Evolutionary conservation across 1,140 invertebrate species (phyloP).

Genomic region (Lordiphosa collinella): DNA sequence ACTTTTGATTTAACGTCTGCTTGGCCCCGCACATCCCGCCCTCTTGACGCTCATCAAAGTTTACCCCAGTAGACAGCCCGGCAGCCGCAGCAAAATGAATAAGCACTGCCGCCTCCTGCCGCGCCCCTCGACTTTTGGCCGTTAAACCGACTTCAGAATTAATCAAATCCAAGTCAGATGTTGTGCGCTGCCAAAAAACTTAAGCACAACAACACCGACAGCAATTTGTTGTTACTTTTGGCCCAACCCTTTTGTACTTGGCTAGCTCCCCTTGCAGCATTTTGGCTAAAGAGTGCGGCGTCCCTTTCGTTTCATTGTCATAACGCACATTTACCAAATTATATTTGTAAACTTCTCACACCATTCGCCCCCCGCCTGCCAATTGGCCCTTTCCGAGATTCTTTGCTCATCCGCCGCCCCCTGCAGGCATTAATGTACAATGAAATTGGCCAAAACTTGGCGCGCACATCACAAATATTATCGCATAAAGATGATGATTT

Average conservation of each 20-base stretch:
- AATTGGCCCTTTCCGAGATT: background rate
- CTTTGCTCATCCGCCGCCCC: background rate
- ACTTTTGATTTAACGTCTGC: slow-evolving; percentile 61
- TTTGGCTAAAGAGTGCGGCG: slow-evolving; percentile 54
- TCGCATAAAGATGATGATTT: slow-evolving; percentile 75
- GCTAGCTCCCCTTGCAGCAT: slow-evolving; percentile 11
- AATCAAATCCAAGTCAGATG: slow-evolving; percentile 75
- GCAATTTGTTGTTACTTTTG: slow-evolving; percentile 60
- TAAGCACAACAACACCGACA: slow-evolving; percentile 61
- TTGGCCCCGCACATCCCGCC: slow-evolving; percentile 12
- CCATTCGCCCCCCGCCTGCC: slow-evolving; percentile 18
- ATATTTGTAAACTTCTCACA: slow-evolving; percentile 71
- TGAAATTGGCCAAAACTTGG: slow-evolving; percentile 71
- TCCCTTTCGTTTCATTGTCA: slow-evolving; percentile 55
- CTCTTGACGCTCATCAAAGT: slow-evolving; percentile 56
- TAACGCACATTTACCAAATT: slow-evolving; percentile 75
- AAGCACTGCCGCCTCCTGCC: slow-evolving; percentile 23
- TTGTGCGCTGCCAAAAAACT: slow-evolving; percentile 74
- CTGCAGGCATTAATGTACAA: slow-evolving; percentile 64
- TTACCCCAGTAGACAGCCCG: slow-evolving; percentile 60
- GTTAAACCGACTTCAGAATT: slow-evolving; percentile 76
- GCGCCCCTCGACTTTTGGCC: slow-evolving; percentile 24
- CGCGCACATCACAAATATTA: slow-evolving; percentile 75
- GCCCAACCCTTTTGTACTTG: slow-evolving; percentile 15
- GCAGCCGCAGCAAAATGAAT: slow-evolving; percentile 67